phyloP scores from a whole-genome alignment of 2,888 invertebrate species.

The Boloria selene region DNA sequence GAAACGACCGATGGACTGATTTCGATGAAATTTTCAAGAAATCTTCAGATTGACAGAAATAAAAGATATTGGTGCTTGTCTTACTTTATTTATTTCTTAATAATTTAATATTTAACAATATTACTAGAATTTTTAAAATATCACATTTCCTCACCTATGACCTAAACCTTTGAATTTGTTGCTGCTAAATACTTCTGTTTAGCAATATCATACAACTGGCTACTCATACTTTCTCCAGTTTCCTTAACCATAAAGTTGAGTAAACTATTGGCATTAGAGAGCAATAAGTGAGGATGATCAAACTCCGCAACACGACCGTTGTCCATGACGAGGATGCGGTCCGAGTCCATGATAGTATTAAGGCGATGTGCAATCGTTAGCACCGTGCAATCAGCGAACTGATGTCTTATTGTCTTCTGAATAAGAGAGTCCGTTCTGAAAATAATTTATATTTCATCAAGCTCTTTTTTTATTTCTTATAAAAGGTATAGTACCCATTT shows the following conservation, averaged over 20 bases:
- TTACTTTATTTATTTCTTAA: too few relatives aligned
- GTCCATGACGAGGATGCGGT: conserved; percentile 93
- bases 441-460: conserved; percentile 25
- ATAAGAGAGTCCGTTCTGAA: conserved; percentile 87
- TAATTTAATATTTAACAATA: too few relatives aligned
- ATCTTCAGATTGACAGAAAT: too few relatives aligned
- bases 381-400: conserved; percentile 91
- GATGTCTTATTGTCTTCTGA: conserved; percentile 89
- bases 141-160: neutral
- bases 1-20: too few relatives aligned
- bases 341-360: conserved; percentile 95
- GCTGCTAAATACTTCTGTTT: conserved; percentile 55
- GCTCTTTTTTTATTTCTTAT: neutral
- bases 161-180: neutral
- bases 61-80: too few relatives aligned
- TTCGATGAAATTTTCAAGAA: too few relatives aligned
- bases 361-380: conserved; percentile 95
- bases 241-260: conserved; percentile 86
- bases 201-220: conserved; percentile 60
- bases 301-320: conserved; percentile 88
- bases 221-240: conserved; percentile 80
- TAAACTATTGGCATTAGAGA: conserved; percentile 81
- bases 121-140: too few relatives aligned
- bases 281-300: conserved; percentile 84
- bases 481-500: neutral